Evolutionary conservation across 2,113 vertebrate species (phyloP), one percentile per base, ranked within the genome.

Genomic region (Callospermophilus lateralis): DNA sequence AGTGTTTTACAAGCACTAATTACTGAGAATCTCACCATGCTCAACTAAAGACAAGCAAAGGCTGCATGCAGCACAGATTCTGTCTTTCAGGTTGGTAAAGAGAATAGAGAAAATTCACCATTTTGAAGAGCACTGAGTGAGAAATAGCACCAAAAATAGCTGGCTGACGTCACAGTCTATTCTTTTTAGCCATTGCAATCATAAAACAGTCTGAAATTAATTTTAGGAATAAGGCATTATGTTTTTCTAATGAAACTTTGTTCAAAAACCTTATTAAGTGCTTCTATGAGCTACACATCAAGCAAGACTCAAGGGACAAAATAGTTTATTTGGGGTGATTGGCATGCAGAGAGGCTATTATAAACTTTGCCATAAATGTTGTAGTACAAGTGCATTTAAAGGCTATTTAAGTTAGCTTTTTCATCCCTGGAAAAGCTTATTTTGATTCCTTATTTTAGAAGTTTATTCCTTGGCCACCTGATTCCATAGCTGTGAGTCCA

Each of bases 1-100:
- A 3, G 86, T 95, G 98, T 97, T 97, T 94, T 97, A 97, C 95
- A 97, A 97, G 93, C 89, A 90, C 95, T 98, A 97, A 98, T 98
- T 97, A 97, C 96, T 34, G 73, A 94, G 94, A 92, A 94, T 96
- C 95, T 97, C 28, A 10, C 84, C 86, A 81, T 84, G 93, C 92
- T 97, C 93, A 96, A 81, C 95, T 84, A 91, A 90, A 97, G 97
- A 93, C 84, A 92, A 93, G 93, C 72, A 55, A 80, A 97, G 79
- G 37, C 94, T 84, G 65, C 45, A 51, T 13, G 45, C 42, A 58
- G 48, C 53, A 81, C 51, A 92, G 84, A 94, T 85, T 68, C 61
- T 79, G 68, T 79, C 96, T 87, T 97, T 89, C 89, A 96, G 72
- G 48, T n/a, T 42, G 72, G 77, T 84, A 94, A 97, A 84, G 34